phyloP scores from a whole-genome alignment of 2,888 invertebrate species.

The Saturnia pavonia region DNA sequence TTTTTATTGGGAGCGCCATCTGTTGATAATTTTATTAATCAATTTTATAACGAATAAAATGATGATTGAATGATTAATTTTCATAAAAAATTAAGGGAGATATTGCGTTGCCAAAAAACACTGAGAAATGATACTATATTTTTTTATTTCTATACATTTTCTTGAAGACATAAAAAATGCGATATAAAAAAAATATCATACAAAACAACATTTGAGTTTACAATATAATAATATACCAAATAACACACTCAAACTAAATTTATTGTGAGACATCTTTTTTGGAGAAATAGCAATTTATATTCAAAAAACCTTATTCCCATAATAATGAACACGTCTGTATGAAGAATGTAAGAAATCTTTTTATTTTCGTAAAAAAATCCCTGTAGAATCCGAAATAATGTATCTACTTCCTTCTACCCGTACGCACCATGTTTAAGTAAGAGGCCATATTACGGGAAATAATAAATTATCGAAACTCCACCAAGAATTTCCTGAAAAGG shows the following conservation, averaged over 20 bases:
- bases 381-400: conserved; percentile 14
- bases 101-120: too few species aligned
- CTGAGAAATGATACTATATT: too few species aligned
- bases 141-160: too few species aligned
- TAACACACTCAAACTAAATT: not conserved
- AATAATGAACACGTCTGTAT: conserved; percentile 4
- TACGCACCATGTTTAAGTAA: conserved; percentile 14
- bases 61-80: too few species aligned
- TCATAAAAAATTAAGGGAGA: too few species aligned
- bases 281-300: conserved; percentile 6
- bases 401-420: conserved; percentile 8
- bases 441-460: conserved; percentile 17
- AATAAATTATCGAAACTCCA: conserved; percentile 28
- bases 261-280: not conserved
- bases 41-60: too few species aligned
- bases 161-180: too few species aligned
- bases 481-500: conserved; percentile 21
- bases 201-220: not conserved
- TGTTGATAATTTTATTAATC: too few species aligned
- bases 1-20: too few species aligned
- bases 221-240: not conserved
- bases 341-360: conserved; percentile 11
- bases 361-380: conserved; percentile 5
- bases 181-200: too few species aligned
- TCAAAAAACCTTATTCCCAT: conserved; percentile 5